These are phyloP conservation scores for Probosciger aterrimus DNA, from an alignment of 2,113 vertebrate species.

Conservation along the genomic window DNA sequence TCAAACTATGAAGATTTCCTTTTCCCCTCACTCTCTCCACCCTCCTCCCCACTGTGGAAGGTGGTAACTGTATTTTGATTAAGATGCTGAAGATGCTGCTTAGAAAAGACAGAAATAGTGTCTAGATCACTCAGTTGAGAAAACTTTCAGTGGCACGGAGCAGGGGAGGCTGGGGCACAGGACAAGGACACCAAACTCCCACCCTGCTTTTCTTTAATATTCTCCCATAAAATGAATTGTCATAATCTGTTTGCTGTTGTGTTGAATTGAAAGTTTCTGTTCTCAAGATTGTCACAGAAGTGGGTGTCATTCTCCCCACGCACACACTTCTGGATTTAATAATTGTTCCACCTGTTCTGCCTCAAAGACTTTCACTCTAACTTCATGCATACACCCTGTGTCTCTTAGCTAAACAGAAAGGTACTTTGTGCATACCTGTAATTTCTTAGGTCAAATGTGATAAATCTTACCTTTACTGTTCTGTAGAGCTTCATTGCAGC, in stretches of 20 bases:
- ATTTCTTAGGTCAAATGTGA: not conserved
- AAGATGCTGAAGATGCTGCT: not conserved
- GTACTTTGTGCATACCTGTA: not conserved
- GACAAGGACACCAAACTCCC: not conserved
- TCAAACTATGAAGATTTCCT: not conserved
- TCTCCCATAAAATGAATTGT: not conserved
- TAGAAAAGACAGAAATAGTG: not conserved
- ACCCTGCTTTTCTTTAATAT: not conserved
- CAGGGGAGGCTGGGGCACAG: not conserved
- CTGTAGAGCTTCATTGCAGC: conserved; percentile 84
- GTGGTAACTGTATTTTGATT: not conserved
- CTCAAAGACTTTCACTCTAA: not conserved
- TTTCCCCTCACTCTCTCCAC: not conserved
- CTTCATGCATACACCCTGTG: not conserved
- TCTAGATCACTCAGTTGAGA: not conserved
- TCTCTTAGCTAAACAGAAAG: not conserved
- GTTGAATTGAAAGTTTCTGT: not conserved
- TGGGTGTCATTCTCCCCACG: fast-evolving
- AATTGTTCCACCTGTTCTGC: not conserved
- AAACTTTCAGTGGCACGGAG: not conserved
- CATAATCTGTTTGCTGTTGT: not conserved
- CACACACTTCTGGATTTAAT: not conserved
- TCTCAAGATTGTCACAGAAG: not conserved
- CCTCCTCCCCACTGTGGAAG: not conserved
- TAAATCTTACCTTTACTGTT: conserved; percentile 22